Evolutionary conservation across 2,888 invertebrate genomes (phyloP).

Genomic region (Eubasilissa splendida): DNA sequence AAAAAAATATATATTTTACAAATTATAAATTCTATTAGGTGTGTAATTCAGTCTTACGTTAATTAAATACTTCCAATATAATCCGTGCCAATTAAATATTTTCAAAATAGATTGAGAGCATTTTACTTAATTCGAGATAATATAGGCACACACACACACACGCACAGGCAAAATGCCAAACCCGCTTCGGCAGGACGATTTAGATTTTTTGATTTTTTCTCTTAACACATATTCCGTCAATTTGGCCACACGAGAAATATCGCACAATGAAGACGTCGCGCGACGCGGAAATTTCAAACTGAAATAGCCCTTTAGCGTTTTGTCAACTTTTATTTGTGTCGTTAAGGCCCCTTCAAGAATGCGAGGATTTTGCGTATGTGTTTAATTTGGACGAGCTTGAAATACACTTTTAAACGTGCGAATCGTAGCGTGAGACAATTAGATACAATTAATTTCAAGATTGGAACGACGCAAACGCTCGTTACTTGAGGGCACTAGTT

Average conservation of each 20-base stretch:
- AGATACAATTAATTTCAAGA: background rate
- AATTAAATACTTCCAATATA: slow-evolving; percentile 2
- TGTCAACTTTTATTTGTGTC: slow-evolving; percentile 33
- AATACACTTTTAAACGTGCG: slow-evolving; percentile 7
- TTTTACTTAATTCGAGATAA: background rate
- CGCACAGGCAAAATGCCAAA: slow-evolving; percentile 15
- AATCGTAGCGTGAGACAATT: slow-evolving; percentile 12
- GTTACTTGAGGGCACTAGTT: too few species aligned
- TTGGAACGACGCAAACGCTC: too few species aligned
- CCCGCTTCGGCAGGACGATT: slow-evolving; percentile 19
- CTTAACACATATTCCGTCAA: slow-evolving; percentile 1
- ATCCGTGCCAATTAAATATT: slow-evolving; percentile 21
- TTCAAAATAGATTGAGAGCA: slow-evolving; percentile 20
- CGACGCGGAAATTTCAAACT: background rate
- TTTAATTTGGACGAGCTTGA: slow-evolving; percentile 26
- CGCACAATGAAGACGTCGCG: background rate
- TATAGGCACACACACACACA: background rate
- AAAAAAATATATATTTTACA: too few species aligned
- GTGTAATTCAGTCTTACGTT: background rate
- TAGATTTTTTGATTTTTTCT: slow-evolving; percentile 6
- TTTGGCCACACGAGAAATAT: background rate
- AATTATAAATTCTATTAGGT: too few species aligned
- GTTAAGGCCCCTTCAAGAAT: slow-evolving; percentile 1
- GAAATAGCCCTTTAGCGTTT: background rate
- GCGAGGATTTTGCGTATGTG: slow-evolving; percentile 6